These are phyloP conservation scores for Oscheius sp. DNA, from an alignment of 2,888 invertebrate species.

Conservation along the genomic window DNA sequence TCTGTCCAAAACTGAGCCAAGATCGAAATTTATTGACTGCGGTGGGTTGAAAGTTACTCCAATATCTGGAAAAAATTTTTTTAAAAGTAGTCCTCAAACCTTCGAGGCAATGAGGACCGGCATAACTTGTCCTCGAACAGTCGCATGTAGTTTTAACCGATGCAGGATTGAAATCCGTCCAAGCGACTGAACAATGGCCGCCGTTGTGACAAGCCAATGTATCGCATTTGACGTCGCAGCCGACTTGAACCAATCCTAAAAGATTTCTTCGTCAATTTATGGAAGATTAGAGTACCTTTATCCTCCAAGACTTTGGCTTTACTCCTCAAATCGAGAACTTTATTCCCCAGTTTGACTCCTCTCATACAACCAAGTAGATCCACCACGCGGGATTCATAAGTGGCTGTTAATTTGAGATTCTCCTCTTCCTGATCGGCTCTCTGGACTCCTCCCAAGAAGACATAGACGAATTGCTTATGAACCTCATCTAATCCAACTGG, in stretches of 20 bases:
- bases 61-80: conserved; percentile 5
- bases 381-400: conserved; percentile 55
- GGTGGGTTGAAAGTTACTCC: conserved; percentile 1
- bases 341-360: conserved; percentile 51
- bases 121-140: conserved; percentile 61
- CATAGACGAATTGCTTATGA: conserved; percentile 21
- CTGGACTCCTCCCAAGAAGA: conserved; percentile 36
- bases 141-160: conserved; percentile 54
- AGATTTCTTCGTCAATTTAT: too few species aligned
- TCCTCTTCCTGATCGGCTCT: neutral
- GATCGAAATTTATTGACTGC: conserved; percentile 45
- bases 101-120: conserved; percentile 49
- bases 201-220: conserved; percentile 58
- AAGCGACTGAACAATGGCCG: conserved; percentile 64
- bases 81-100: neutral
- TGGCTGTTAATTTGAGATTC: conserved; percentile 26
- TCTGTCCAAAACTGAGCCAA: conserved; percentile 41
- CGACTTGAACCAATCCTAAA: conserved; percentile 52
- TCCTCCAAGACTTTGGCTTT: conserved; percentile 24
- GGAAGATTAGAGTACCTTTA: neutral
- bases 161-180: conserved; percentile 58
- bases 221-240: conserved; percentile 59
- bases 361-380: conserved; percentile 61
- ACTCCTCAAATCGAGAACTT: conserved; percentile 38
- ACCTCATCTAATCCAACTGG: conserved; percentile 33